These are phyloP conservation scores for Drosophila subquinaria DNA, from an alignment of 2,888 invertebrate genomes.

Conservation along the genomic window DNA sequence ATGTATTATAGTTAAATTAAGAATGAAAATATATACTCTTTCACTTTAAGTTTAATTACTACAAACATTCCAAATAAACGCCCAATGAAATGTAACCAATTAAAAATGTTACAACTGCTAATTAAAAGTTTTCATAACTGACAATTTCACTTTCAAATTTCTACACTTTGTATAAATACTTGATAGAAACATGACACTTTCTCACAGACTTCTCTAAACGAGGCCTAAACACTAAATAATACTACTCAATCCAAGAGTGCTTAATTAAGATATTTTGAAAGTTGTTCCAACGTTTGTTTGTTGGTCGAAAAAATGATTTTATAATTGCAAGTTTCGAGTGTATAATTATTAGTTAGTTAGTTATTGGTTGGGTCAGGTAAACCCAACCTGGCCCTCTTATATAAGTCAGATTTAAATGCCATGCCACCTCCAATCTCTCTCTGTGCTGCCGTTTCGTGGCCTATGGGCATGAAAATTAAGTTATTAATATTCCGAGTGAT, in stretches of 20 bases:
- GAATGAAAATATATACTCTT: neutral
- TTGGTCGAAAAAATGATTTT: constrained; percentile 71
- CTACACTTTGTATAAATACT: constrained; percentile 47
- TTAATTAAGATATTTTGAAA: constrained; percentile 78
- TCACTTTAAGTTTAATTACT: neutral
- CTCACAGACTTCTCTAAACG: constrained; percentile 48
- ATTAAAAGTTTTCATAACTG: constrained; percentile 42
- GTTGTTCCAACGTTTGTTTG: constrained; percentile 47
- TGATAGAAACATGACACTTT: constrained; percentile 75
- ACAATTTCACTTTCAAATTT: constrained; percentile 22
- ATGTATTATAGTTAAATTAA: neutral
- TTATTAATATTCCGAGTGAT: constrained; percentile 62
- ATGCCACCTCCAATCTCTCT: constrained; percentile 14
- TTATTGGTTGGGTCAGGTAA: constrained; percentile 68
- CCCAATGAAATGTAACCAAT: constrained; percentile 30
- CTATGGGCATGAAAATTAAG: constrained; percentile 72
- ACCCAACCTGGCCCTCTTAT: constrained; percentile 56
- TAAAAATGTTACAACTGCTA: constrained; percentile 19
- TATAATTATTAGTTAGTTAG: constrained; percentile 74
- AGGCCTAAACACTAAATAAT: constrained; percentile 4
- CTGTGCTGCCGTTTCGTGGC: constrained; percentile 50
- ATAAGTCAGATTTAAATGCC: constrained; percentile 71
- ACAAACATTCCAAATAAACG: neutral
- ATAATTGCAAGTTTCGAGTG: constrained; percentile 65
- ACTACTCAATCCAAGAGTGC: neutral